These are phyloP conservation scores for Orientallactaga bullata DNA, from an alignment of 2,113 vertebrate genomes.

Conservation along the genomic window DNA sequence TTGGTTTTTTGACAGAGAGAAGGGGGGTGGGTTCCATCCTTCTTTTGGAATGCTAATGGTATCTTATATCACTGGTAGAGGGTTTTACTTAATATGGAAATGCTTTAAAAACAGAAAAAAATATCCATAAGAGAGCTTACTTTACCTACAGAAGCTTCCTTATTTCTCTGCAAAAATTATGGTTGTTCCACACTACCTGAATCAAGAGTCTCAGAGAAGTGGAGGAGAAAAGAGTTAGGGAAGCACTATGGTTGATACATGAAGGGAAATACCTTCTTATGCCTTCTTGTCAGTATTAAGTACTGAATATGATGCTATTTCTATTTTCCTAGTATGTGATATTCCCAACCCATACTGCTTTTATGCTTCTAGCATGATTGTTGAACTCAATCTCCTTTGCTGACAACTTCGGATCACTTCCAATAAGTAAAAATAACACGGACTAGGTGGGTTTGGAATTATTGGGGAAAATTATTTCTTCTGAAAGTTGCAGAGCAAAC, in stretches of 20 bases:
- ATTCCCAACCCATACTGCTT: background rate
- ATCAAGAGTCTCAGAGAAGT: background rate
- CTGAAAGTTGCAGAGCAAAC: background rate
- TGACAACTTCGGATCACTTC: background rate
- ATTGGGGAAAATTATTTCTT: background rate
- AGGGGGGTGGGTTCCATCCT: too few relatives aligned
- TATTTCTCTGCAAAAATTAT: background rate
- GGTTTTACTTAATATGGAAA: background rate
- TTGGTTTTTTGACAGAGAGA: background rate
- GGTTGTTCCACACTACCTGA: background rate
- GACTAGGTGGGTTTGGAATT: background rate
- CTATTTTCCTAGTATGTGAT: background rate
- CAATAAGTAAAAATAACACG: constrained; percentile 34
- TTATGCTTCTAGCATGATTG: background rate
- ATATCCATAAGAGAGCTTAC: background rate
- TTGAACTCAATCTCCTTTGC: background rate
- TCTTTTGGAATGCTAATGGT: background rate
- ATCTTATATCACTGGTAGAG: background rate
- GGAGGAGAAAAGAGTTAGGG: background rate
- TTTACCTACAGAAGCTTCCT: background rate
- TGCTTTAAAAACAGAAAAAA: constrained; percentile 9
- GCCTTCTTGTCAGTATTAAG: constrained; percentile 10
- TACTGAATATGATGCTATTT: background rate
- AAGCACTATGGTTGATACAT: background rate
- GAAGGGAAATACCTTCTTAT: background rate